Evolutionary conservation across 2,888 invertebrate genomes (phyloP).

Genomic region (Prionchulus punctatus): DNA sequence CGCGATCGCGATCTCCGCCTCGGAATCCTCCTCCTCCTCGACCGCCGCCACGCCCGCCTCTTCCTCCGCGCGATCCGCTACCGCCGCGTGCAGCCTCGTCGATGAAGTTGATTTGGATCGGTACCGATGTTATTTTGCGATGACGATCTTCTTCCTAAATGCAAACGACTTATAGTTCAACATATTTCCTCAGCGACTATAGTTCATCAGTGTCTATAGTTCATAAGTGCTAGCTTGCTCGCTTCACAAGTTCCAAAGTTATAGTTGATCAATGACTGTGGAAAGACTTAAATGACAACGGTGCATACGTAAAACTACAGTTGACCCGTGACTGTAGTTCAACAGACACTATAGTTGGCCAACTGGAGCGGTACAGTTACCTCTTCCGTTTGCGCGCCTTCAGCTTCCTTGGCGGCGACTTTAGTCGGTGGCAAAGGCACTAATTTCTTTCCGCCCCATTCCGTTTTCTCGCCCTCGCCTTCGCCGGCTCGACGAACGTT

Average conservation of each 20-base stretch:
- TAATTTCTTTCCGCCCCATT: slow-evolving; percentile 5
- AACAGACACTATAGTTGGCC: too few species aligned
- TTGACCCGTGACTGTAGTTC: too few species aligned
- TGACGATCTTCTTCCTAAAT: too few species aligned
- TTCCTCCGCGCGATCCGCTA: slow-evolving; percentile 17
- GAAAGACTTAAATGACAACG: too few species aligned
- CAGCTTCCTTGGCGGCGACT: background rate
- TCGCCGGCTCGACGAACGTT: slow-evolving; percentile 9
- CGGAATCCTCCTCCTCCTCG: background rate
- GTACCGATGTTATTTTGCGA: slow-evolving; percentile 25
- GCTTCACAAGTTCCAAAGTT: too few species aligned
- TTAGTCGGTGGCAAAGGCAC: slow-evolving; percentile 9
- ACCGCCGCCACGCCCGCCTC: background rate
- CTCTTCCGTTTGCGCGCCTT: background rate
- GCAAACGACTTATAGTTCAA: too few species aligned
- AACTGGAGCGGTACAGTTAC: background rate
- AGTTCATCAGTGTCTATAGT: background rate
- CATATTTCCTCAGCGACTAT: too few species aligned
- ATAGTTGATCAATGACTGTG: background rate
- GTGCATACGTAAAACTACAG: too few species aligned
- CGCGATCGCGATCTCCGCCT: background rate
- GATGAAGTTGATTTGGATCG: slow-evolving; percentile 34
- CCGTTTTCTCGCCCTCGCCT: slow-evolving; percentile 7
- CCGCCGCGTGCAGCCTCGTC: slow-evolving; percentile 26
- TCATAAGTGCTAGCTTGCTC: too few species aligned